Evolutionary conservation across 1,140 invertebrate species (phyloP).

Genomic region (Acyrthosiphon pisum): DNA sequence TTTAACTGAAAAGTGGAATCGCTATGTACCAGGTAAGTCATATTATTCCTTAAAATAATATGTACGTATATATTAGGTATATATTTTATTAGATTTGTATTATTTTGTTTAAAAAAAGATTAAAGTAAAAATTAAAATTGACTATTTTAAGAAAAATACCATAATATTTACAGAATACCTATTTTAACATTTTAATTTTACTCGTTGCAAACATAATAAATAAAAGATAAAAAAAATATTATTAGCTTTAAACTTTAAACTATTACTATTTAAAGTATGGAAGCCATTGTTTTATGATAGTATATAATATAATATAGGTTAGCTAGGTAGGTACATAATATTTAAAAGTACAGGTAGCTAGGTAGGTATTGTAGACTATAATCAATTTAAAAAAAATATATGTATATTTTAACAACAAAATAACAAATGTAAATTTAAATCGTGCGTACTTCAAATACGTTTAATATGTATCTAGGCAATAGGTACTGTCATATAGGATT

Average conservation of each 20-base stretch:
- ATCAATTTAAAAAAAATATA: background rate
- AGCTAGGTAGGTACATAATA: background rate
- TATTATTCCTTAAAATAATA: background rate
- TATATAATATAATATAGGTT: background rate
- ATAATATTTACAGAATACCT: background rate
- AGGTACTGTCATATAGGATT: too few relatives aligned
- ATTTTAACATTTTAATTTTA: background rate
- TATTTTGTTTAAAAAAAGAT: background rate
- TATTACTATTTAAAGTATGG: background rate
- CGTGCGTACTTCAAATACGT: background rate
- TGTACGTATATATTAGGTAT: background rate
- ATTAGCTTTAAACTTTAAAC: background rate
- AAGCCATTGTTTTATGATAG: background rate
- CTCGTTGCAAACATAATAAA: background rate
- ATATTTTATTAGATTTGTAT: background rate
- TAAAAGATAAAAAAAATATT: background rate
- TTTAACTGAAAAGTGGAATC: constrained; percentile 78
- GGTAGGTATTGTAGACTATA: background rate
- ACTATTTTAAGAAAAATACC: background rate
- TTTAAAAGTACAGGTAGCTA: background rate
- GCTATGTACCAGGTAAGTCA: constrained; percentile 75
- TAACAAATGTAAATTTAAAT: background rate
- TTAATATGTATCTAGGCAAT: background rate
- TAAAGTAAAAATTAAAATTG: background rate
- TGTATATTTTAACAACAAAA: background rate